Evolutionary conservation across 2,888 invertebrate species (phyloP).

Genomic region (Pharmacophagus antenor): DNA sequence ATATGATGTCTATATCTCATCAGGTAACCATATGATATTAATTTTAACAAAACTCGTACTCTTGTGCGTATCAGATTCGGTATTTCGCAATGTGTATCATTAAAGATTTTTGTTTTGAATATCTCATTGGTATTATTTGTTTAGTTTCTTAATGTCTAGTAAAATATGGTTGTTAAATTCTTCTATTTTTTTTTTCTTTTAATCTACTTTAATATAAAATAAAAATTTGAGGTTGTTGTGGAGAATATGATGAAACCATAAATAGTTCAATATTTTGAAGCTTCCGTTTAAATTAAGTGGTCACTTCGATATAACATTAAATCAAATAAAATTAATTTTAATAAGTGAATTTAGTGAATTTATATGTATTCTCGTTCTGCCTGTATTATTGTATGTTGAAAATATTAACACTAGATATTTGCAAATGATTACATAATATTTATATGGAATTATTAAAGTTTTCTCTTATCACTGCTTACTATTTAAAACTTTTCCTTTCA

Average conservation of each 20-base stretch:
- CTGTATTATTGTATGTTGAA: not conserved
- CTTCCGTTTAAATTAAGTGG: too few relatives aligned
- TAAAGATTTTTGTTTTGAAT: not conserved
- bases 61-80: not conserved
- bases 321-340: too few relatives aligned
- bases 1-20: slow-evolving; percentile 57
- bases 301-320: too few relatives aligned
- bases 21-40: slow-evolving; percentile 53
- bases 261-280: too few relatives aligned
- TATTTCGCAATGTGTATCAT: not conserved
- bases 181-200: too few relatives aligned
- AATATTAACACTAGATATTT: not conserved
- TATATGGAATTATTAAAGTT: not conserved
- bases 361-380: too few relatives aligned
- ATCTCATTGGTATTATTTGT: not conserved
- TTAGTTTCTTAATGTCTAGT: slow-evolving; percentile 7
- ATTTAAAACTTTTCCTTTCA: slow-evolving; percentile 35
- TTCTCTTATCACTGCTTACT: slow-evolving; percentile 15
- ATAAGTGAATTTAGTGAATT: too few relatives aligned
- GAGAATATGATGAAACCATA: too few relatives aligned
- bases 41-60: not conserved
- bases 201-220: too few relatives aligned
- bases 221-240: too few relatives aligned
- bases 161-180: not conserved
- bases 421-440: too few relatives aligned